Percentiles rank a stretch among this genome's conserved stretches.
phyloP scores from a whole-genome alignment of 2,888 invertebrate genomes.

The Tromatobia lineatoria region DNA sequence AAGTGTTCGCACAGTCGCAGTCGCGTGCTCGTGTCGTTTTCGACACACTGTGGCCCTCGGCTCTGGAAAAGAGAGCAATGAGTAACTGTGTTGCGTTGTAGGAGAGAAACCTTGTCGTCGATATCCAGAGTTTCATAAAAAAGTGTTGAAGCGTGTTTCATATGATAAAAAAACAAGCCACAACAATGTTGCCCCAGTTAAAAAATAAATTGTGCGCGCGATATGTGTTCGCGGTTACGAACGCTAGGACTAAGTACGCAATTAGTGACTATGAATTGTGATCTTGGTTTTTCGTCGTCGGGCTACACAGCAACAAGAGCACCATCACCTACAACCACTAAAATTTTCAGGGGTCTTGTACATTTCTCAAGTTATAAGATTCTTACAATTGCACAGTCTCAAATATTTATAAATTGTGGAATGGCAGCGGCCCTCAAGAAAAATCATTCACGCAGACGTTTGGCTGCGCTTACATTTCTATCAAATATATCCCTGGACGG shows the following conservation, averaged over 20 bases:
- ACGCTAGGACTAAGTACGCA: conserved; percentile 82
- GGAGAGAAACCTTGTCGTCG: neutral
- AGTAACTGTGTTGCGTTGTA: conserved; percentile 52
- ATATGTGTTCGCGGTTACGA: conserved; percentile 71
- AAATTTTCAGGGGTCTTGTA: neutral
- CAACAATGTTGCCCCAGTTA: conserved; percentile 52
- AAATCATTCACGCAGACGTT: conserved; percentile 92
- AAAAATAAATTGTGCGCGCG: conserved; percentile 69
- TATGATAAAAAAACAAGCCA: conserved; percentile 18
- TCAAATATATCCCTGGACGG: conserved; percentile 98
- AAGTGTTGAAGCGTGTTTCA: neutral
- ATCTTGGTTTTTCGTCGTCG: conserved; percentile 79
- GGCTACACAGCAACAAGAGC: conserved; percentile 48
- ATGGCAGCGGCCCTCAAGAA: conserved; percentile 87
- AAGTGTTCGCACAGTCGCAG: conserved; percentile 32
- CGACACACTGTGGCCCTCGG: neutral
- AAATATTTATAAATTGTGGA: conserved; percentile 66
- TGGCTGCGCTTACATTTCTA: conserved; percentile 97
- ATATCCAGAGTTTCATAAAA: conserved; percentile 2
- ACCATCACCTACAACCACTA: neutral
- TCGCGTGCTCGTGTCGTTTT: conserved; percentile 6
- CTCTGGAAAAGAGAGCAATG: conserved; percentile 29
- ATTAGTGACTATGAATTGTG: conserved; percentile 81
- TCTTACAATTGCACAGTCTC: conserved; percentile 35
- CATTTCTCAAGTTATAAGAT: conserved; percentile 8